Evolutionary conservation across 2,888 invertebrate species (phyloP).

Genomic region (Corythucha ciliata): DNA sequence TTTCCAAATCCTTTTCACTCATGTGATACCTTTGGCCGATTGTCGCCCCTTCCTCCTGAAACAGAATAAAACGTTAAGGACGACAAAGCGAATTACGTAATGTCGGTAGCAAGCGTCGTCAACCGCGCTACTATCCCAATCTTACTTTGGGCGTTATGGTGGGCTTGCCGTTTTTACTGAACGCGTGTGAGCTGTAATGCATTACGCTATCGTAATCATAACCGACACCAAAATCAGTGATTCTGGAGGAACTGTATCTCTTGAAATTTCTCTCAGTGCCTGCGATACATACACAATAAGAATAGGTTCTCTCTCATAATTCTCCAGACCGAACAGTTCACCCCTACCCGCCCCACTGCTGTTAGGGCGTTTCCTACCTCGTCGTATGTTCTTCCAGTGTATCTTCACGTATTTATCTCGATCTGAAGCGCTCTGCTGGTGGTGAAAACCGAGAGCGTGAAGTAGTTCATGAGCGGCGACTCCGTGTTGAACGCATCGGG

Average conservation of each 20-base stretch:
- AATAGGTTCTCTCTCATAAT: too few species aligned
- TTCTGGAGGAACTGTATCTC: slow-evolving; percentile 39
- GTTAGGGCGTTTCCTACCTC: slow-evolving; percentile 39
- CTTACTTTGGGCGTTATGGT: slow-evolving; percentile 44
- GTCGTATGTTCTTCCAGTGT: slow-evolving; percentile 44
- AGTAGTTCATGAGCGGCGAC: slow-evolving; percentile 50
- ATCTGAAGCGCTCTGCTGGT: slow-evolving; percentile 47
- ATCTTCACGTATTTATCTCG: slow-evolving; percentile 46
- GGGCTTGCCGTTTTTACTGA: slow-evolving; percentile 44
- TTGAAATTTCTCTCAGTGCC: slow-evolving; percentile 46
- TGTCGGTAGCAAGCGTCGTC: too few species aligned
- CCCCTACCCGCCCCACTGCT: too few species aligned
- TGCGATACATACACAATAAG: slow-evolving; percentile 30
- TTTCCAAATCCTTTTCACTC: slow-evolving; percentile 49
- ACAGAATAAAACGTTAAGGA: too few species aligned
- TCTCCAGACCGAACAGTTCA: too few species aligned
- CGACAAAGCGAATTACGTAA: too few species aligned
- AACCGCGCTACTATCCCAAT: too few species aligned
- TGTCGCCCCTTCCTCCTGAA: slow-evolving; percentile 44
- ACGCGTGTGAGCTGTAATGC: slow-evolving; percentile 48
- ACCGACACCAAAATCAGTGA: slow-evolving; percentile 42
- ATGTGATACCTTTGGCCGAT: slow-evolving; percentile 52
- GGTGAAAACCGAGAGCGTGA: slow-evolving; percentile 48
- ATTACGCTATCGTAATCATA: slow-evolving; percentile 48
- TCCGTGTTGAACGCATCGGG: slow-evolving; percentile 44